A percentile compares a stretch with the other conserved stretches of the same genome.
phyloP scores from a whole-genome alignment of 1,140 invertebrate species.

The Ctenoplectra terminalis region DNA sequence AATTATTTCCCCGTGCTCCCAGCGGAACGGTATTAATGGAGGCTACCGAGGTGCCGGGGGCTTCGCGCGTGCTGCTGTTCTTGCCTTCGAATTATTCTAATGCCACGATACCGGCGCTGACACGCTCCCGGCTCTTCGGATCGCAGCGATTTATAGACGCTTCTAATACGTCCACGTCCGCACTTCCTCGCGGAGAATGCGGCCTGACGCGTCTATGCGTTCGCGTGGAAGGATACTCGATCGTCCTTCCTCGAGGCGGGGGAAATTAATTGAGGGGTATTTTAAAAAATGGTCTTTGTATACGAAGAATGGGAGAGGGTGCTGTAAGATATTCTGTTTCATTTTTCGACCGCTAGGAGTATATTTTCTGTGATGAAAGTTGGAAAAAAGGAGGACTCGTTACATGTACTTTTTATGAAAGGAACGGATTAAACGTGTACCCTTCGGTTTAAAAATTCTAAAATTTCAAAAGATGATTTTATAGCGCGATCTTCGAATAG shows the following conservation, averaged over 20 bases:
- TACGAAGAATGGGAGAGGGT: not conserved
- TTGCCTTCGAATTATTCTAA: constrained; percentile 65
- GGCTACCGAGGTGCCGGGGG: constrained; percentile 52
- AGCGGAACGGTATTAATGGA: constrained; percentile 60
- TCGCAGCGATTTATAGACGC: constrained; percentile 9
- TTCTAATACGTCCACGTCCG: constrained; percentile 12
- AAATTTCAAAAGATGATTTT: no score
- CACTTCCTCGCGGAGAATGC: constrained; percentile 13
- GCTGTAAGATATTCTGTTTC: not conserved
- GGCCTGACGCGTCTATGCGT: constrained; percentile 23
- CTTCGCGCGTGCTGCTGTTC: constrained; percentile 28
- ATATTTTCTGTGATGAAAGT: no score
- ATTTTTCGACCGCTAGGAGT: not conserved
- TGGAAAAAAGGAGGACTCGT: no score
- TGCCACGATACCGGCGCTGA: constrained; percentile 44
- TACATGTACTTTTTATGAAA: no score
- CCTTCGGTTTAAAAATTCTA: no score
- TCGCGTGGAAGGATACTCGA: constrained; percentile 22
- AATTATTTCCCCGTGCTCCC: constrained; percentile 51
- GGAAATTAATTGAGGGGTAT: constrained; percentile 10
- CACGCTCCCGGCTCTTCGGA: constrained; percentile 2
- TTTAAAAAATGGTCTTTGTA: not conserved
- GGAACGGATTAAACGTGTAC: no score
- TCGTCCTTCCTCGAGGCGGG: not conserved
- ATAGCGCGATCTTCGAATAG: no score